A percentile compares a stretch with the other conserved stretches of the same genome.
Conservation (phyloP, 2,888 invertebrate genomes). For the Artemia sinica region DNA sequence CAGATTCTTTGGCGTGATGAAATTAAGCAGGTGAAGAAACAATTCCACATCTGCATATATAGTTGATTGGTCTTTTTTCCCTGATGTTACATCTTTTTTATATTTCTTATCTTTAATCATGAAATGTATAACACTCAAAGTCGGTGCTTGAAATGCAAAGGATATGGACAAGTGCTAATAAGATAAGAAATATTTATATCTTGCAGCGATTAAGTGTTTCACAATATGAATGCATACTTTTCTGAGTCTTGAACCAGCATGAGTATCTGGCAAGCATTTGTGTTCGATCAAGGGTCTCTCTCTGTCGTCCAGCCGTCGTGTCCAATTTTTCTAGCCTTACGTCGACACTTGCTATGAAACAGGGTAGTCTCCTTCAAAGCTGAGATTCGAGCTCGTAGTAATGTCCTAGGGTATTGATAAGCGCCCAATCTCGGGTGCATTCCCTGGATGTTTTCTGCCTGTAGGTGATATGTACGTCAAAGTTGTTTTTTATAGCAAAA, state of each 20-base stretch:
- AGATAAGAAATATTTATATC: too few species aligned
- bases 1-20: too few species aligned
- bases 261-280: slow-evolving; percentile 5
- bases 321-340: not conserved
- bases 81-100: too few species aligned
- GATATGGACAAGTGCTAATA: too few species aligned
- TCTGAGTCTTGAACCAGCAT: not conserved
- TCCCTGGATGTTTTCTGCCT: slow-evolving; percentile 9
- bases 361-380: not conserved
- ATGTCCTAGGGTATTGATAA: not conserved
- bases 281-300: not conserved
- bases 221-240: not conserved
- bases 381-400: not conserved
- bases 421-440: slow-evolving; percentile 11
- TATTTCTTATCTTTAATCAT: too few species aligned
- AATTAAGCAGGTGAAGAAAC: too few species aligned
- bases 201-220: too few species aligned
- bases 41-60: too few species aligned
- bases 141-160: too few species aligned
- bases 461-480: not conserved
- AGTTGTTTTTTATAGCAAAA: not conserved
- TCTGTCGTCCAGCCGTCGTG: not conserved
- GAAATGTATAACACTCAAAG: too few species aligned
- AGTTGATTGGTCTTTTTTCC: too few species aligned
- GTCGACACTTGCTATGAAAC: slow-evolving; percentile 4